Evolutionary conservation across 1,140 invertebrate species (phyloP).

Genomic region (Drosophila leontia): DNA sequence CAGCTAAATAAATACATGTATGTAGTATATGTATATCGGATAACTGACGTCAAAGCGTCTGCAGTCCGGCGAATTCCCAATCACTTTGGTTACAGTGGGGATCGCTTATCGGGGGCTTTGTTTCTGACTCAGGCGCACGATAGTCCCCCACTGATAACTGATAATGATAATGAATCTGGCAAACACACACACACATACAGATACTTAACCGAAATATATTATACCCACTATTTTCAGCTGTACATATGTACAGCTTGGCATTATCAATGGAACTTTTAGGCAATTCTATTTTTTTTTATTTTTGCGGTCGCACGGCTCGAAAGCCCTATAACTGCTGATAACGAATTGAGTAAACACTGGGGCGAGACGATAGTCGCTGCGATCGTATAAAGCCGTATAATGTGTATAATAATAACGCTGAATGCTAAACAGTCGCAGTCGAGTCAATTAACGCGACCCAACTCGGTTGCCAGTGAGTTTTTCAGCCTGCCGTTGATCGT

Average conservation of each 20-base stretch:
- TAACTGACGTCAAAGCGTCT: slow-evolving; percentile 70
- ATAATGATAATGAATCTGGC: slow-evolving; percentile 66
- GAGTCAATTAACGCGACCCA: slow-evolving; percentile 55
- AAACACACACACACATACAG: slow-evolving; percentile 26
- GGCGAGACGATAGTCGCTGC: slow-evolving; percentile 20
- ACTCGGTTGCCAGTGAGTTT: slow-evolving; percentile 39
- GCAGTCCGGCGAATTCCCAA: slow-evolving; percentile 28
- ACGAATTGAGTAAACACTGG: slow-evolving; percentile 65
- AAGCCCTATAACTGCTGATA: slow-evolving; percentile 63
- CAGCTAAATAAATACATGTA: slow-evolving; percentile 4
- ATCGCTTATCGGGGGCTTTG: slow-evolving; percentile 39
- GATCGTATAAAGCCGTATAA: slow-evolving; percentile 54
- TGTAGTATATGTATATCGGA: slow-evolving; percentile 18
- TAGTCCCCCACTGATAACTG: slow-evolving; percentile 46
- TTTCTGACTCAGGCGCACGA: slow-evolving; percentile 44
- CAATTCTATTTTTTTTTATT: slow-evolving; percentile 38
- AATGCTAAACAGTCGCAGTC: slow-evolving; percentile 59
- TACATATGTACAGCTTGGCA: slow-evolving; percentile 27
- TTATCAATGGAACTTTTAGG: slow-evolving; percentile 80
- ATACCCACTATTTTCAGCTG: slow-evolving; percentile 17
- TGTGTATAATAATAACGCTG: slow-evolving; percentile 59
- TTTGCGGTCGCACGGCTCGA: slow-evolving; percentile 45
- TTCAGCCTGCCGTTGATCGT: slow-evolving; percentile 10
- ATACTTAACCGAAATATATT: slow-evolving; percentile 3
- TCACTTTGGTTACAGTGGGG: slow-evolving; percentile 31